These are phyloP conservation scores for Nebria brevicollis DNA, from an alignment of 2,888 invertebrate species.

Conservation along the genomic window DNA sequence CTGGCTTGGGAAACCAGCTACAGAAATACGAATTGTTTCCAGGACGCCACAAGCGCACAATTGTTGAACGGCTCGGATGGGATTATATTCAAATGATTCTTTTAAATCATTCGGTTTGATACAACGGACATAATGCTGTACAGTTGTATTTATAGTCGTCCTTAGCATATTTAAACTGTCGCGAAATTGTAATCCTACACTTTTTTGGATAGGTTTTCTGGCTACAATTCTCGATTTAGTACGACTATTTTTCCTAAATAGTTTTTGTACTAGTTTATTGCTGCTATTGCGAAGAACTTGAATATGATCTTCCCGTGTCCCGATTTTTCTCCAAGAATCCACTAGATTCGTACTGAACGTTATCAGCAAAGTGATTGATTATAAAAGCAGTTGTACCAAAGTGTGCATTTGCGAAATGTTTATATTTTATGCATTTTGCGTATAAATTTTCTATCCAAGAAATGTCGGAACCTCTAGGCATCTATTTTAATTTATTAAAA, in stretches of 20 bases:
- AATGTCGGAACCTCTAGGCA: constrained; percentile 93
- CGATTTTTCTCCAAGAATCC: constrained; percentile 98
- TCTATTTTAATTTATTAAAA: constrained; percentile 62
- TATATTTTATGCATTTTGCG: constrained; percentile 82
- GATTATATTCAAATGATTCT: constrained; percentile 86
- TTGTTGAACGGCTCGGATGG: constrained; percentile 88
- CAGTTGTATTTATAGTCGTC: constrained; percentile 91
- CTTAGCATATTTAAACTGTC: constrained; percentile 93
- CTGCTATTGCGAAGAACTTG: constrained; percentile 72
- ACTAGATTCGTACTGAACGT: constrained; percentile 89
- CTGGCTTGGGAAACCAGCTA: constrained; percentile 94
- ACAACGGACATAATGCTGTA: constrained; percentile 97
- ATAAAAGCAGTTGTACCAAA: constrained; percentile 87
- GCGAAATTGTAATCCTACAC: constrained; percentile 90
- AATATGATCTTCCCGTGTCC: constrained; percentile 95
- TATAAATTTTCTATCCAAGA: constrained; percentile 94
- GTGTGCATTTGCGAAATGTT: constrained; percentile 88
- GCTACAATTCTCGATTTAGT: too few relatives aligned
- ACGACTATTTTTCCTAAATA: constrained; percentile 67
- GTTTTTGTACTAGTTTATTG: constrained; percentile 65
- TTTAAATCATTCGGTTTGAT: constrained; percentile 96
- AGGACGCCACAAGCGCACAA: constrained; percentile 96
- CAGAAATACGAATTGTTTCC: constrained; percentile 97
- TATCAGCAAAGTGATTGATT: constrained; percentile 95
- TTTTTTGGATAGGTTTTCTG: constrained; percentile 65